Conservation (phyloP, 2,113 vertebrate genomes). For the Eudyptes chrysolophus region DNA sequence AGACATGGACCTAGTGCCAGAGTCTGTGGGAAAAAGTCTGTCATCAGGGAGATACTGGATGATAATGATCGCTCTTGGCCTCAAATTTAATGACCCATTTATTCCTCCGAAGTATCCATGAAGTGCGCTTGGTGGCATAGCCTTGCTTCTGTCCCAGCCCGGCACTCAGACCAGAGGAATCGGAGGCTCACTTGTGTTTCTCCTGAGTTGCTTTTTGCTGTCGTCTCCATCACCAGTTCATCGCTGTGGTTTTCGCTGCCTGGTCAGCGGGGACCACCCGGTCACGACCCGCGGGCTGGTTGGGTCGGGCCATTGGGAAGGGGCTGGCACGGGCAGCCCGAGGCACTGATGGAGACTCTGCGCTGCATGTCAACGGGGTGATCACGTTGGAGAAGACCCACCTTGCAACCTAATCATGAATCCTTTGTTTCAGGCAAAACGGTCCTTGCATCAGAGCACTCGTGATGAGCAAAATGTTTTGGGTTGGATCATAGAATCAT, state of each 20-base stretch:
- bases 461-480: accelerated
- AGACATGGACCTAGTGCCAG: background rate
- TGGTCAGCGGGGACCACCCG: background rate
- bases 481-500: too few relatives aligned
- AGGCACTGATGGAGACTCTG: background rate
- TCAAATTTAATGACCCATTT: background rate
- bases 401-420: accelerated
- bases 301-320: background rate
- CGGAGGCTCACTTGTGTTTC: background rate
- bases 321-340: background rate
- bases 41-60: background rate
- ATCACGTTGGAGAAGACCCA: accelerated
- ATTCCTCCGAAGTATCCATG: background rate
- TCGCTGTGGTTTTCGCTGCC: accelerated
- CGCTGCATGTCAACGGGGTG: accelerated
- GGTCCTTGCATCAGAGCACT: accelerated
- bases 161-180: background rate
- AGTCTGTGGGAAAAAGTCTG: background rate
- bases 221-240: background rate
- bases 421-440: background rate
- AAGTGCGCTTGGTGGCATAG: background rate
- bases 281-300: background rate
- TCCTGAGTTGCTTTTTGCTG: background rate
- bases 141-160: background rate
- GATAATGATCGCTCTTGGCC: background rate